Conservation (phyloP, 2,888 invertebrate genomes). For the Yponomeuta plumbellus region DNA sequence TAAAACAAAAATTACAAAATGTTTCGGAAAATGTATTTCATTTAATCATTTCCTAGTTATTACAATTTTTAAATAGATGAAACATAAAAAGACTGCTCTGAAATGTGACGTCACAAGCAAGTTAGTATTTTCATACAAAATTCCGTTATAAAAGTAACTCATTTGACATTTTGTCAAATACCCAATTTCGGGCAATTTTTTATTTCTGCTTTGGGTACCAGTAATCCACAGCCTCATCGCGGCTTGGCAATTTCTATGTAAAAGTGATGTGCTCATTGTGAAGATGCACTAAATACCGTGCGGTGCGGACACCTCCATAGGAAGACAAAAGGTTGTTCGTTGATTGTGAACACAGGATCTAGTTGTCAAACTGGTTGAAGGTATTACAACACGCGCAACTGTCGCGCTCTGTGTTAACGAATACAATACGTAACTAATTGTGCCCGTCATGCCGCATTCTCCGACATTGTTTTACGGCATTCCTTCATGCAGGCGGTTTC, state of each 20-base stretch:
- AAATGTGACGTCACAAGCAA: too few relatives aligned
- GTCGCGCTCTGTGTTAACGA: background rate
- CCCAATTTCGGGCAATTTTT: too few relatives aligned
- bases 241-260: background rate
- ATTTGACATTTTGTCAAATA: too few relatives aligned
- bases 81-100: too few relatives aligned
- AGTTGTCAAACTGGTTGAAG: background rate
- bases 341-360: background rate
- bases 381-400: background rate
- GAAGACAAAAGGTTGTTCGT: background rate
- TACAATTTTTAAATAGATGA: too few relatives aligned
- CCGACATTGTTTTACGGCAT: conserved; percentile 35
- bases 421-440: conserved; percentile 39
- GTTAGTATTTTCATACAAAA: too few relatives aligned
- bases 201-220: too few relatives aligned
- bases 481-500: background rate
- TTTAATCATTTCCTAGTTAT: too few relatives aligned
- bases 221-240: background rate
- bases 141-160: too few relatives aligned
- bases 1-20: too few relatives aligned
- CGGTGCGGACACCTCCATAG: background rate
- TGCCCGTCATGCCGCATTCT: conserved; percentile 38
- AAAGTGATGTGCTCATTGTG: background rate
- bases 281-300: background rate
- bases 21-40: too few relatives aligned